A percentile compares a stretch with the other conserved stretches of the same genome.
Conservation (phyloP, 2,113 vertebrate species). For the Dicentrarchus labrax region DNA sequence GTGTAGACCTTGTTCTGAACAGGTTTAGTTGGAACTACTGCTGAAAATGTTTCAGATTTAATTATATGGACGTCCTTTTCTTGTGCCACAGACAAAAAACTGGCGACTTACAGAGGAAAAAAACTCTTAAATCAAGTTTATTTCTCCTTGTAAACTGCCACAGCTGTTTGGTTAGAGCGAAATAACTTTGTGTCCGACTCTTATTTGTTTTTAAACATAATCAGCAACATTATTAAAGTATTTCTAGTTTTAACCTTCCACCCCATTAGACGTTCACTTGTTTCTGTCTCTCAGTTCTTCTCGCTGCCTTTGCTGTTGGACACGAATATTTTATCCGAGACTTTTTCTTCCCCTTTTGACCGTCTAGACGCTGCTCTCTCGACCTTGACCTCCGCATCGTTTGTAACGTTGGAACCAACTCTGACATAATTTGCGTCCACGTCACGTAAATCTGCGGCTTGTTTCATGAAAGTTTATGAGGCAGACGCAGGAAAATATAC, state of each 20-base stretch:
- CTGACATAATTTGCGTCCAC: conserved; percentile 23
- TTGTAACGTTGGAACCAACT: neutral
- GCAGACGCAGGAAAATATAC: neutral
- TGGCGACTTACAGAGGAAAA: too few species aligned
- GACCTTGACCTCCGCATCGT: conserved; percentile 50
- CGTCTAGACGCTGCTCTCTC: conserved; percentile 14
- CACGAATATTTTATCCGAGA: conserved; percentile 50
- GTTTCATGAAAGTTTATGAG: conserved; percentile 45
- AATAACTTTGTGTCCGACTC: neutral
- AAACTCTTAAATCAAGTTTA: too few species aligned
- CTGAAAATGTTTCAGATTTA: too few species aligned
- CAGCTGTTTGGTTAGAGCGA: too few species aligned
- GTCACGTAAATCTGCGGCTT: conserved; percentile 27
- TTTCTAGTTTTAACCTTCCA: neutral
- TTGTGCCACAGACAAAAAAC: too few species aligned
- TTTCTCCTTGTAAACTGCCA: too few species aligned
- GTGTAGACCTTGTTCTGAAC: too few species aligned
- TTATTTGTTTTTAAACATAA: neutral
- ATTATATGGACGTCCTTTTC: too few species aligned
- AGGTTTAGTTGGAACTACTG: too few species aligned
- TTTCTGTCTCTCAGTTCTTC: neutral
- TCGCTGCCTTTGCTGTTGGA: conserved; percentile 5
- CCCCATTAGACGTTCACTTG: neutral
- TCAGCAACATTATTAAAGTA: neutral
- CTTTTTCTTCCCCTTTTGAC: neutral